Evolutionary conservation across 2,113 vertebrate genomes (phyloP).

Genomic region (Gobio gobio): DNA sequence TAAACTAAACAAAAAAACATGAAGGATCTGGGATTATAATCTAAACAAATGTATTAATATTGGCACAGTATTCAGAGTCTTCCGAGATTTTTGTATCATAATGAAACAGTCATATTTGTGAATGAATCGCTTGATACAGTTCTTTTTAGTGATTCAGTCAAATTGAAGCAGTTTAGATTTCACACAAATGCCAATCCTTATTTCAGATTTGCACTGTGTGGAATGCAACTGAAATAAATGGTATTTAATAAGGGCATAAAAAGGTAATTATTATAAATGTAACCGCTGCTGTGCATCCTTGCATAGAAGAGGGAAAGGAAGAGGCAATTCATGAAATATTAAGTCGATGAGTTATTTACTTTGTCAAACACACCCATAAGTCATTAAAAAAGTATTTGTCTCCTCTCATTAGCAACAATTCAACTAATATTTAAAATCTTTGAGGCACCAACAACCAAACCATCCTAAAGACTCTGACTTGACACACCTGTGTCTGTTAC

Average conservation of each 20-base stretch:
- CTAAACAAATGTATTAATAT: background rate
- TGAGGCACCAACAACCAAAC: background rate
- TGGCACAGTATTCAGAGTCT: background rate
- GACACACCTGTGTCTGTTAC: background rate
- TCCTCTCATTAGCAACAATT: background rate
- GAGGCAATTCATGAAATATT: background rate
- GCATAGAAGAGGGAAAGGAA: background rate
- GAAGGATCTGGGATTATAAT: background rate
- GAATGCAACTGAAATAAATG: background rate
- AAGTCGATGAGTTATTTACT: background rate
- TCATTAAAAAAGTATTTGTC: background rate
- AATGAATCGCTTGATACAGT: background rate
- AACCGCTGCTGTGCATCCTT: background rate
- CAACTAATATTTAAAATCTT: background rate
- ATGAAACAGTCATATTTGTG: background rate
- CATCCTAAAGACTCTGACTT: background rate
- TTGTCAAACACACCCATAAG: constrained; percentile 1
- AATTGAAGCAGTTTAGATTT: background rate
- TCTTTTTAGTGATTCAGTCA: background rate
- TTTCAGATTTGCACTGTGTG: background rate
- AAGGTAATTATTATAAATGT: background rate
- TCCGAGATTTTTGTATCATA: too few relatives aligned
- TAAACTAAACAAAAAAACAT: background rate
- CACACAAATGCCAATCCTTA: background rate
- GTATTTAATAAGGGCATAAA: background rate